A percentile compares a stretch with the other conserved stretches of the same genome.
Conservation (phyloP, 2,888 invertebrate species). For the Tipula helvola region DNA sequence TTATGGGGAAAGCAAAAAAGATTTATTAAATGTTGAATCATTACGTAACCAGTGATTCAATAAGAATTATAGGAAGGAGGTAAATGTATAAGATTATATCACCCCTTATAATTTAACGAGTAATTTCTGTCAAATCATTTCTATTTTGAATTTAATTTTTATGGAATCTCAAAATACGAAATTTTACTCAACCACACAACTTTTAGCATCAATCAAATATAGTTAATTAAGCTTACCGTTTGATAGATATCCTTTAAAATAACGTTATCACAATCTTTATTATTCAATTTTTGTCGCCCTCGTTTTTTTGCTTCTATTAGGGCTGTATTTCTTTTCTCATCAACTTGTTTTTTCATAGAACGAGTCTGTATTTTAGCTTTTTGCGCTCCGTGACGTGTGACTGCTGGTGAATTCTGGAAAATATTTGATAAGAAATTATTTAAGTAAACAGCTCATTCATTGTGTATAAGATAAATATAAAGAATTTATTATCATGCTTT, state of each 20-base stretch:
- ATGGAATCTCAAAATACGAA: background rate
- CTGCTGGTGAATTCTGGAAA: slow-evolving; percentile 22
- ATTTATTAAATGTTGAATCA: too few species aligned
- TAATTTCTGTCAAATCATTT: background rate
- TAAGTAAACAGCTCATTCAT: background rate
- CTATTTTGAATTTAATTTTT: background rate
- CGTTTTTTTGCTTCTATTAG: slow-evolving; percentile 56
- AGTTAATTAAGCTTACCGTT: slow-evolving; percentile 37
- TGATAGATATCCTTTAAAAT: slow-evolving; percentile 53
- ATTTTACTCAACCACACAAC: background rate
- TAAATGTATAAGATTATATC: too few species aligned
- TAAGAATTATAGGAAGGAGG: too few species aligned
- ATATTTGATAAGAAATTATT: background rate
- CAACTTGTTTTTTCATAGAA: slow-evolving; percentile 39
- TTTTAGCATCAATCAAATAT: slow-evolving; percentile 17
- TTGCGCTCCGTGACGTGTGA: slow-evolving; percentile 47
- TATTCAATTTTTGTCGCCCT: slow-evolving; percentile 43
- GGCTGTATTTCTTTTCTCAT: slow-evolving; percentile 39
- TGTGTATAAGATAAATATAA: background rate
- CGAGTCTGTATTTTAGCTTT: slow-evolving; percentile 52
- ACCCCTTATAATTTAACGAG: too few species aligned
- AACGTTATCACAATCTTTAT: slow-evolving; percentile 34
- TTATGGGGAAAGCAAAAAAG: too few species aligned
- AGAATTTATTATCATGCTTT: background rate
- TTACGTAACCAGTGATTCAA: too few species aligned